A percentile compares a stretch with the other conserved stretches of the same genome.
Evolutionary conservation across 1,140 invertebrate genomes (phyloP).

Genomic region (Papilio dardanus): DNA sequence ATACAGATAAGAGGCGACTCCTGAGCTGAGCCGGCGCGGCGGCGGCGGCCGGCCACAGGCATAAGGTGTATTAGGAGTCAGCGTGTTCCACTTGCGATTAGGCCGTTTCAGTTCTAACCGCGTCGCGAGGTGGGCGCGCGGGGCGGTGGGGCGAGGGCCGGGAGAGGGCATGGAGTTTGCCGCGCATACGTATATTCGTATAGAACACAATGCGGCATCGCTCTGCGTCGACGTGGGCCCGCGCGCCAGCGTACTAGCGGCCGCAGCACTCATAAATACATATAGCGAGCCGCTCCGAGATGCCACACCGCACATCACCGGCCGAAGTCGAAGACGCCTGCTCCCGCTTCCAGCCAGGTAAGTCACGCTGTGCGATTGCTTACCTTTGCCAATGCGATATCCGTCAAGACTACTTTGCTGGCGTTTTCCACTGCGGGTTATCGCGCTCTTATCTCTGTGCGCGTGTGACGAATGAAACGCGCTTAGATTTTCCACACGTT

Average conservation of each 20-base stretch:
- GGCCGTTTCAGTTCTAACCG: constrained; percentile 46
- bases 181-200: constrained; percentile 64
- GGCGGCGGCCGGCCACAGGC: constrained; percentile 16
- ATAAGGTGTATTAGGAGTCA: constrained; percentile 43
- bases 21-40: constrained; percentile 29
- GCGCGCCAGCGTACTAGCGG: constrained; percentile 69
- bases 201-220: constrained; percentile 75
- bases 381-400: constrained; percentile 52
- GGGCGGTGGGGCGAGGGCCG: constrained; percentile 43
- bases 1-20: constrained; percentile 46
- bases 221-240: constrained; percentile 65
- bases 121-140: constrained; percentile 39
- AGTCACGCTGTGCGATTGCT: constrained; percentile 64
- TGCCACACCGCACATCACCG: constrained; percentile 52
- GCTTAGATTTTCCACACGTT: constrained; percentile 35
- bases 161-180: constrained; percentile 48
- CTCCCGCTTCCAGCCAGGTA: constrained; percentile 51
- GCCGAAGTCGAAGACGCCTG: constrained; percentile 48
- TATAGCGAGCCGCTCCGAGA: constrained; percentile 46
- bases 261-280: constrained; percentile 65
- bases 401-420: constrained; percentile 46
- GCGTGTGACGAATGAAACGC: constrained; percentile 38
- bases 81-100: constrained; percentile 48
- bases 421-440: constrained; percentile 53
- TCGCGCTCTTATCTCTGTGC: constrained; percentile 52